Conservation (phyloP, 37 sponge, comb jelly and placozoan species). For the Haliclona indistincta region DNA sequence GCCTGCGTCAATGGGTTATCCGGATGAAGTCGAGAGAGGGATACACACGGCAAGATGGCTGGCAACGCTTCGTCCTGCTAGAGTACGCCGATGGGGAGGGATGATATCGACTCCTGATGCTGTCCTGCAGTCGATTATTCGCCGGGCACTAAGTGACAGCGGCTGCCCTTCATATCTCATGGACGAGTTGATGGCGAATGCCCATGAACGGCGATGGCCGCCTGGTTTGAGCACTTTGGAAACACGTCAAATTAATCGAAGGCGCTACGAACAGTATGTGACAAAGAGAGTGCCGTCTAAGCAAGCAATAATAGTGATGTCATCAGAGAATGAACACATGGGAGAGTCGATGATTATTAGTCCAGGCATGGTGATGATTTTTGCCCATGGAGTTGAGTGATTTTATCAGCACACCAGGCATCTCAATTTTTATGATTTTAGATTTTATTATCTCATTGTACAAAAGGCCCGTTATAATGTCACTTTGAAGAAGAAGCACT, state of each 20-base stretch:
- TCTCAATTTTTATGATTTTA: too few relatives aligned
- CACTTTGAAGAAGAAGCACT: too few relatives aligned
- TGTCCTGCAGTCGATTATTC: constrained; percentile 89
- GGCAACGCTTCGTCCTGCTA: constrained; percentile 60
- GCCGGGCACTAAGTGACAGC: constrained; percentile 81
- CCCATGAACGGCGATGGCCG: constrained; percentile 96
- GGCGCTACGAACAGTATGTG: constrained; percentile 90
- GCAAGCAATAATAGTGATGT: constrained; percentile 96
- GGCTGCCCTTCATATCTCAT: constrained; percentile 85
- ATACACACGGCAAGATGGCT: constrained; percentile 76
- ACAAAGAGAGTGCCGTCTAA: constrained; percentile 91
- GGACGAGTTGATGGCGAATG: constrained; percentile 86
- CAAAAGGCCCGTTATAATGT: too few relatives aligned
- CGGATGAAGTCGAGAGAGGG: constrained; percentile 74
- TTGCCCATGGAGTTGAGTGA: constrained; percentile 98
- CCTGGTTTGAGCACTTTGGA: constrained; percentile 91
- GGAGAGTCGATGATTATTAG: constrained; percentile 81
- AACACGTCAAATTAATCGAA: constrained; percentile 89
- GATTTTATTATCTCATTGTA: too few relatives aligned
- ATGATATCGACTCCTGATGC: constrained; percentile 97
- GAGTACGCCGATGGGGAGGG: constrained; percentile 92
- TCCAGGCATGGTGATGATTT: constrained; percentile 95
- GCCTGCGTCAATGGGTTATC: constrained; percentile 15
- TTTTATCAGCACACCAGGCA: background rate
- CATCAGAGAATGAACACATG: constrained; percentile 97